A percentile compares a stretch with the other conserved stretches of the same genome.
phyloP scores from a whole-genome alignment of 1,140 invertebrate genomes.

The Caerostris darwini region DNA sequence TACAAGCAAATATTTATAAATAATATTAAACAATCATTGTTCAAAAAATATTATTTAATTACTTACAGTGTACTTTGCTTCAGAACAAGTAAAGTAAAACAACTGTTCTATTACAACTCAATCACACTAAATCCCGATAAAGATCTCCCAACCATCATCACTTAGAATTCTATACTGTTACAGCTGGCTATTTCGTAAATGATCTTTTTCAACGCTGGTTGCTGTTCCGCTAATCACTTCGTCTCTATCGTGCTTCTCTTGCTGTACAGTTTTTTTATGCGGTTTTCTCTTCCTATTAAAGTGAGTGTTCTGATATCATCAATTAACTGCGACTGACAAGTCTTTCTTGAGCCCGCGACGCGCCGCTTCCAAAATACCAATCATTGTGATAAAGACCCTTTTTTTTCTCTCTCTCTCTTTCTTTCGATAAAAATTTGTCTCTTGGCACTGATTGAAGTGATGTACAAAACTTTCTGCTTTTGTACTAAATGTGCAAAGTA shows the following conservation, averaged over 20 bases:
- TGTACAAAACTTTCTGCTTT: too few relatives aligned
- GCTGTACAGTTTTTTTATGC: background rate
- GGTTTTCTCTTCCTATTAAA: constrained; percentile 29
- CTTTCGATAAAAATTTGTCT: too few relatives aligned
- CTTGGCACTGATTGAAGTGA: too few relatives aligned
- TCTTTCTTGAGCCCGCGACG: background rate
- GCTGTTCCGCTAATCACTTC: constrained; percentile 10
- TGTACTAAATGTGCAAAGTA: too few relatives aligned
- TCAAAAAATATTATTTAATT: too few relatives aligned
- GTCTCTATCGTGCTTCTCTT: background rate
- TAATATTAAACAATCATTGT: too few relatives aligned
- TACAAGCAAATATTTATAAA: too few relatives aligned
- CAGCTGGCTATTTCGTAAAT: background rate
- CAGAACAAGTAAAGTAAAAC: background rate
- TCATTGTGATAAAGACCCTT: background rate
- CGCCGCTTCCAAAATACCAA: background rate
- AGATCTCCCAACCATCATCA: constrained; percentile 2
- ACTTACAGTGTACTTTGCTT: too few relatives aligned
- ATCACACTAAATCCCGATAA: constrained; percentile 15
- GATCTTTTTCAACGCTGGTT: background rate
- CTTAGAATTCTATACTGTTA: background rate
- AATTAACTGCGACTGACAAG: background rate
- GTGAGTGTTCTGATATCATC: constrained; percentile 22
- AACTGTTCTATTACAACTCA: background rate
- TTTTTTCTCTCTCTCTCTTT: too few relatives aligned